Evolutionary conservation across 2,113 vertebrate species (phyloP), one percentile per base, ranked within the genome.

Genomic region (Myotis brandtii): DNA sequence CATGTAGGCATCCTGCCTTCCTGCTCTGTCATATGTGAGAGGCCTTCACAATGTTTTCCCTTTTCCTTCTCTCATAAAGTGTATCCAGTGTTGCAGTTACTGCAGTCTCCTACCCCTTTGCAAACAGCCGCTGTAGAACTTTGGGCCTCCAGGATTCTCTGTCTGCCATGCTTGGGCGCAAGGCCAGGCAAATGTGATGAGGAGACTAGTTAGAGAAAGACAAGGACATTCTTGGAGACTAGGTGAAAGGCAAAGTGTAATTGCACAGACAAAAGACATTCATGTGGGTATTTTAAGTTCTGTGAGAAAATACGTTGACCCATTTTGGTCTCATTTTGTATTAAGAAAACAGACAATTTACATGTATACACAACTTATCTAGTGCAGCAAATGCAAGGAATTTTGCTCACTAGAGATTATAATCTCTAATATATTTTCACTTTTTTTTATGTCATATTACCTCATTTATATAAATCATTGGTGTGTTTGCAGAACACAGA

Each of bases 61-160:
- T 69, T 70, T 30, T 72, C 70, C 48, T 56, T 77, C 16, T 66
- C 27, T 5, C 1, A 0, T 21, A 30, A 50, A 64, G 27, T n/a
- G 23, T 52, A 34, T 50, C 66, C 67, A 88, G 6, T 52, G 50
- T 85, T 66, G 34, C 94, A 73, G 86, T 96, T 95, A 83, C 37
- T 89, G 27, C 34, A 75, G 30, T 73, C 48, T 89, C 70, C 56
- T 23, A 17, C 48, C 46, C 9, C 27, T 64, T 12, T 50, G n/a
- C 21, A 69, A 87, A 93, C 76, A 88, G 56, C 50, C 72, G 23
- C 43, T 86, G 1, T 59, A 37, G 85, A 95, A 87, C 69, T 32
- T 70, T 66, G 25, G 62, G 43, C 37, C 30, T 91, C 34, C 54
- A 7, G 48, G 7, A 64, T 95, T 90, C 79, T 90, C 40, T 85